Conservation (phyloP, 2,888 invertebrate genomes). For the Hemithea aestivaria region DNA sequence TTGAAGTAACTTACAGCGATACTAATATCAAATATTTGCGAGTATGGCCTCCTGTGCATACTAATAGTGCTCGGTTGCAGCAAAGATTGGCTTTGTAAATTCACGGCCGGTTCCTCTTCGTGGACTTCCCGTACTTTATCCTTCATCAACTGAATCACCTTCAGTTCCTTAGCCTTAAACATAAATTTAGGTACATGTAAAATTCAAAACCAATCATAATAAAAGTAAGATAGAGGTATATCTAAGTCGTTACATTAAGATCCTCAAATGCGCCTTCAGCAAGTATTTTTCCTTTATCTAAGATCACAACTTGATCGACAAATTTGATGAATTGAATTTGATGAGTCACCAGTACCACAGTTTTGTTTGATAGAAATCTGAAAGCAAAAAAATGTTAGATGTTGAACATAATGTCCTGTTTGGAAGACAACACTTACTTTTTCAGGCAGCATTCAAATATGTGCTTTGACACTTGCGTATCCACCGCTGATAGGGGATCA, state of each 20-base stretch:
- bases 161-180: conserved; percentile 51
- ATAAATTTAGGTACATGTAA: no score
- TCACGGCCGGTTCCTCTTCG: conserved; percentile 42
- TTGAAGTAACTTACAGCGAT: conserved; percentile 38
- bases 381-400: no score
- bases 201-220: conserved; percentile 1
- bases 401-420: no score
- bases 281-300: conserved; percentile 60
- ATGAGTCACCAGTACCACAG: conserved; percentile 89
- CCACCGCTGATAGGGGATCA: conserved; percentile 87
- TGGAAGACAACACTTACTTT: conserved; percentile 45
- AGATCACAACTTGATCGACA: conserved; percentile 78
- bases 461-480: conserved; percentile 83
- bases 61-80: conserved; percentile 50
- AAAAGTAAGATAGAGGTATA: no score
- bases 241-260: conserved; percentile 59
- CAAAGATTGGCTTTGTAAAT: conserved; percentile 34
- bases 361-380: conserved; percentile 81
- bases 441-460: conserved; percentile 84
- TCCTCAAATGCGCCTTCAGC: conserved; percentile 59
- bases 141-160: conserved; percentile 60
- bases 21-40: conserved; percentile 50
- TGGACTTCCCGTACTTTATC: conserved; percentile 55
- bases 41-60: conserved; percentile 47
- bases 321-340: conserved; percentile 88